Conservation (phyloP, 2,113 vertebrate genomes). For the Siphamia tubifer region DNA sequence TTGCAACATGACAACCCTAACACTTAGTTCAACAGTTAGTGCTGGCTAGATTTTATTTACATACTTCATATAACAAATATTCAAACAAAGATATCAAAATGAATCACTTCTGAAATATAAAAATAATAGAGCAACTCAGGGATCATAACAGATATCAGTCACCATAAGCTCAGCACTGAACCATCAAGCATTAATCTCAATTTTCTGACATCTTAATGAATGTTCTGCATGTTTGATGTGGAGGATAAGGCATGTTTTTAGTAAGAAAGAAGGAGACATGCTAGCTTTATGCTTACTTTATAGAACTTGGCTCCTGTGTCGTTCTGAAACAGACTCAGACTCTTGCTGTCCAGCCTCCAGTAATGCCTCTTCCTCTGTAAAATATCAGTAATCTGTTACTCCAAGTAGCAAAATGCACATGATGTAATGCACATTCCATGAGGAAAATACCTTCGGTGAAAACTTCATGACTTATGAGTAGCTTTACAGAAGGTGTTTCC, state of each 20-base stretch:
- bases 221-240: background rate
- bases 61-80: background rate
- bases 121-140: too few species aligned
- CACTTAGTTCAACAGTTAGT: constrained; percentile 30
- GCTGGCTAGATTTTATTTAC: background rate
- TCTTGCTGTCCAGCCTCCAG: constrained; percentile 98
- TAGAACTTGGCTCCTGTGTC: constrained; percentile 97
- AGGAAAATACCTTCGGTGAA: constrained; percentile 32
- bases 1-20: background rate
- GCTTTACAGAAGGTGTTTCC: constrained; percentile 23
- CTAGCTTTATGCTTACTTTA: constrained; percentile 76
- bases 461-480: constrained; percentile 40
- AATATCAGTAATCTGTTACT: constrained; percentile 39
- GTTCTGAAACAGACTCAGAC: constrained; percentile 95
- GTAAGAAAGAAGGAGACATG: background rate
- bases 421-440: background rate
- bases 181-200: background rate
- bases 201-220: background rate
- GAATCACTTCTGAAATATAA: background rate
- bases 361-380: constrained; percentile 95
- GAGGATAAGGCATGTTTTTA: background rate
- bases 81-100: background rate
- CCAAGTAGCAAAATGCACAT: background rate
- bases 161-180: background rate
- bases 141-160: background rate